Percentiles rank a stretch among this genome's conserved stretches.
Evolutionary conservation across 2,113 vertebrate species (phyloP).

Genomic region (Trogon melanurus): DNA sequence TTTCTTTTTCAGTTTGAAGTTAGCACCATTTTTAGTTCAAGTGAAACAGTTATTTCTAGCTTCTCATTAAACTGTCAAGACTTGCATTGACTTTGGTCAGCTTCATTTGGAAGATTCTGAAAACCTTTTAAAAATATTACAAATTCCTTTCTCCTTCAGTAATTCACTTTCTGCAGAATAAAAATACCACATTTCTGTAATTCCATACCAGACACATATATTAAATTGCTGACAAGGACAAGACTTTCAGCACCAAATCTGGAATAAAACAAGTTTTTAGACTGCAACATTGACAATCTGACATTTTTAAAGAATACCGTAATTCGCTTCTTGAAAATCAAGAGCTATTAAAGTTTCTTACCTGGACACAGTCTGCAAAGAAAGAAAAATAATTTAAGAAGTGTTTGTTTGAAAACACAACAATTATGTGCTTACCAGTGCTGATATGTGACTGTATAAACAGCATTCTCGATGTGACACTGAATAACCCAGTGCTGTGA

Average conservation of each 20-base stretch:
- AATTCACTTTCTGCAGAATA: neutral
- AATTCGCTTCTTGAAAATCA: neutral
- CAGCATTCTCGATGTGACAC: neutral
- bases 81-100: neutral
- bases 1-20: neutral
- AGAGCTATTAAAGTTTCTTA: neutral
- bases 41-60: neutral
- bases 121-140: neutral
- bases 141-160: neutral
- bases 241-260: neutral
- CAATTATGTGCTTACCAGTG: neutral
- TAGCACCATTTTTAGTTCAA: neutral
- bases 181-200: neutral
- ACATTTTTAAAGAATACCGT: neutral
- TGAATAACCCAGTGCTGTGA: neutral
- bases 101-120: neutral
- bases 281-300: neutral
- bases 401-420: neutral
- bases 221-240: neutral
- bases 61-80: neutral
- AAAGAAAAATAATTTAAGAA: neutral
- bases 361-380: neutral
- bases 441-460: neutral
- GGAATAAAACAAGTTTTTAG: neutral
- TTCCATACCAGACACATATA: neutral